A percentile compares a stretch with the other conserved stretches of the same genome.
Conservation (phyloP, 2,888 invertebrate species). For the Thecocarcelia acutangulata region DNA sequence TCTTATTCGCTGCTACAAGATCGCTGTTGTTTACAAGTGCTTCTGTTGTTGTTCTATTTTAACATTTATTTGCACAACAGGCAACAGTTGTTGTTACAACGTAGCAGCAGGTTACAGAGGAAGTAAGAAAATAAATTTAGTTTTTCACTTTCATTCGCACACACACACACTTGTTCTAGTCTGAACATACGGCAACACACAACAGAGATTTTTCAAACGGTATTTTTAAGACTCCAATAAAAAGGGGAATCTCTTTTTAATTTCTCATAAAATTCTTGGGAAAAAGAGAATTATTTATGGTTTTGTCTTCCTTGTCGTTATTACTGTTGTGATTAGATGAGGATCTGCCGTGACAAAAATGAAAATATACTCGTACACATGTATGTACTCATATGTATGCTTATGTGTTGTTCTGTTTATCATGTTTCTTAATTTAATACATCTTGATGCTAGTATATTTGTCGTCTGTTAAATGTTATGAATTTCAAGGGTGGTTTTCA, state of each 20-base stretch:
- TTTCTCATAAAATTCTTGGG: conserved; percentile 7
- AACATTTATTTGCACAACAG: conserved; percentile 18
- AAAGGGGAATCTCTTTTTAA: not conserved
- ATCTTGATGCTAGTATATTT: no score
- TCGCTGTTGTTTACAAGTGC: conserved; percentile 8
- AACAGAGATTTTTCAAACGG: not conserved
- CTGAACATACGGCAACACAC: no score
- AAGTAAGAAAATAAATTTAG: conserved; percentile 57
- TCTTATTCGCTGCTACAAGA: not conserved
- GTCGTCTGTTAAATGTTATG: no score
- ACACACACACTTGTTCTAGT: not conserved
- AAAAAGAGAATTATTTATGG: conserved; percentile 14
- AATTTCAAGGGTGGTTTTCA: conserved; percentile 39
- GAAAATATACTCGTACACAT: not conserved
- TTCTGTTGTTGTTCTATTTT: conserved; percentile 2
- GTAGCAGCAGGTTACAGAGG: conserved; percentile 47
- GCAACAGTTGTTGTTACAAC: conserved; percentile 11
- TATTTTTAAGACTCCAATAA: conserved; percentile 28
- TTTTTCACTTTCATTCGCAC: conserved; percentile 55
- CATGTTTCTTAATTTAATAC: no score
- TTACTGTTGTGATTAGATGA: conserved; percentile 20
- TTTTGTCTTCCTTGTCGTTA: not conserved
- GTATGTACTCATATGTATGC: no score
- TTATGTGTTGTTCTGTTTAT: no score
- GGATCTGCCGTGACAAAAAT: conserved; percentile 16